Conservation (phyloP, 1,140 invertebrate species). For the Caenorhabditis elegans region DNA sequence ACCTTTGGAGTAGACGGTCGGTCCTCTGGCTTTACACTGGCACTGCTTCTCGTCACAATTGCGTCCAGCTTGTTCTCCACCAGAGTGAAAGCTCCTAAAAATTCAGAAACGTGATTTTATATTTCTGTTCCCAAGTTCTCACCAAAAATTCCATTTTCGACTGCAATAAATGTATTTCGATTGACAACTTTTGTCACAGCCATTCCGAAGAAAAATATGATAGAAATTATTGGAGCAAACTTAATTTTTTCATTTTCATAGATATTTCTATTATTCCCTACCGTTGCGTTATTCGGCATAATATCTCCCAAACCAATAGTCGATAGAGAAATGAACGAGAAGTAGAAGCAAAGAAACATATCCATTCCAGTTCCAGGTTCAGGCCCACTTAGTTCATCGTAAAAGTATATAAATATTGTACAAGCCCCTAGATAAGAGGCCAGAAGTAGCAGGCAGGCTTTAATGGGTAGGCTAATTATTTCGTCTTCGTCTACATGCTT, state of each 20-base stretch:
- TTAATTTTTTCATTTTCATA: neutral
- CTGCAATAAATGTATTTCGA: constrained; percentile 36
- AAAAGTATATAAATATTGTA: constrained; percentile 7
- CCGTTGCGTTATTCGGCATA: constrained; percentile 42
- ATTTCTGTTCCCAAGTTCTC: too few relatives aligned
- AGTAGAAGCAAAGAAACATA: constrained; percentile 33
- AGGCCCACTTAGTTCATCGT: constrained; percentile 11
- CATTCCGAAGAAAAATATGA: constrained; percentile 47
- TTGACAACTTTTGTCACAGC: constrained; percentile 44
- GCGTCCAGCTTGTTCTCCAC: too few relatives aligned
- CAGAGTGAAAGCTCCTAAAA: too few relatives aligned
- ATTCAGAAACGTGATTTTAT: too few relatives aligned
- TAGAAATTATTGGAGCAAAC: constrained; percentile 32
- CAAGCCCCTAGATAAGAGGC: constrained; percentile 1
- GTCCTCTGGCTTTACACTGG: neutral
- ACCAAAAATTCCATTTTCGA: constrained; percentile 45
- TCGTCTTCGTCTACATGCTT: neutral
- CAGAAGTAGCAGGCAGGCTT: neutral
- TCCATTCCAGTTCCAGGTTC: constrained; percentile 9
- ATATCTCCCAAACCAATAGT: constrained; percentile 42
- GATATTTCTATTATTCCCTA: constrained; percentile 3
- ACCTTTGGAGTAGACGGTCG: neutral
- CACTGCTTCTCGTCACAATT: neutral
- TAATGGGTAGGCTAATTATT: constrained; percentile 33
- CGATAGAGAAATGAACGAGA: constrained; percentile 34